A percentile compares a stretch with the other conserved stretches of the same genome.
These are phyloP conservation scores for Labeo rohita DNA, from an alignment of 2,113 vertebrate species.

Conservation along the genomic window DNA sequence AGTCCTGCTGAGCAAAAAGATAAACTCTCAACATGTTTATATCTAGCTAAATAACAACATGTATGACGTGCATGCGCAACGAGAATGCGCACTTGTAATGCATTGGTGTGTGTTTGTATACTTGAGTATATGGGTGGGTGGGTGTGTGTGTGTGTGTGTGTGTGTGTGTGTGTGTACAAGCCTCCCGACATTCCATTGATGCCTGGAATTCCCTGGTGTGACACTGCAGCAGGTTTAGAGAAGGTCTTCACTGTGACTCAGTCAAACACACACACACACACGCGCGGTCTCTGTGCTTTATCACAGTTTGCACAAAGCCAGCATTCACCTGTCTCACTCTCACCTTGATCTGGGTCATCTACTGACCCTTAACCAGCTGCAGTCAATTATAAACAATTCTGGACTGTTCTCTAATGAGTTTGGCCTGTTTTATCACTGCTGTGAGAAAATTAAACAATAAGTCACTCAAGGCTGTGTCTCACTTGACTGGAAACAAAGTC, in stretches of 20 bases:
- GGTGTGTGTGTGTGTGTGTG: neutral
- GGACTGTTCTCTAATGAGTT: neutral
- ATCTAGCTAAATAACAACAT: neutral
- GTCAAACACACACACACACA: constrained; percentile 43
- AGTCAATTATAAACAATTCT: constrained; percentile 19
- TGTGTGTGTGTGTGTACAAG: neutral
- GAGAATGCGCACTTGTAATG: neutral
- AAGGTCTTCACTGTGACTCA: constrained; percentile 59
- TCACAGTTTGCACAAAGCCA: constrained; percentile 12
- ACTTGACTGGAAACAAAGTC: too few species aligned
- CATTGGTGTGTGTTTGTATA: neutral
- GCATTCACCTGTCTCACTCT: neutral
- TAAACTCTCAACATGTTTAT: too few species aligned
- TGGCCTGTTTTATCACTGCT: neutral
- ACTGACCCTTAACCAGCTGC: neutral
- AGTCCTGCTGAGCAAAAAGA: too few species aligned
- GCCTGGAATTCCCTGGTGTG: constrained; percentile 53
- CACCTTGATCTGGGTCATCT: neutral
- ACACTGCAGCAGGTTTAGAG: constrained; percentile 49
- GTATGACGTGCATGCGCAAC: neutral
- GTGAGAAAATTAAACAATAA: neutral
- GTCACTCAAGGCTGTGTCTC: neutral
- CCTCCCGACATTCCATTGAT: constrained; percentile 35
- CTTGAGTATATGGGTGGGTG: neutral
- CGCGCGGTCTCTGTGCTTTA: neutral